Conservation (phyloP, 2,888 invertebrate genomes). For the Apamea sordens region DNA sequence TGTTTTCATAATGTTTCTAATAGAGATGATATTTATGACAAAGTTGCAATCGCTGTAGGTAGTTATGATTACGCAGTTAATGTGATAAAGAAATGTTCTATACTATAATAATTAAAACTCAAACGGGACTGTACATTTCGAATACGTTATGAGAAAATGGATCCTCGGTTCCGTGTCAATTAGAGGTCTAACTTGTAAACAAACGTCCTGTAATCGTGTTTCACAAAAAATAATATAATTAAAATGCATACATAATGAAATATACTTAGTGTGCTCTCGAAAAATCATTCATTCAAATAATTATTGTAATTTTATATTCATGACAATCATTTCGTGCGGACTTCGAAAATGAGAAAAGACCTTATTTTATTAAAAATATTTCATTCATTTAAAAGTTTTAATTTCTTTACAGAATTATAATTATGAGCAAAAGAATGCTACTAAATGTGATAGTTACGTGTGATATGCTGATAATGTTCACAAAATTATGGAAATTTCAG, state of each 20-base stretch:
- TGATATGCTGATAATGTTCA: slow-evolving; percentile 57
- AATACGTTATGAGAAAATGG: slow-evolving; percentile 54
- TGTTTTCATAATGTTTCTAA: slow-evolving; percentile 26
- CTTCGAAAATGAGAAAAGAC: slow-evolving; percentile 7
- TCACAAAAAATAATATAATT: background rate
- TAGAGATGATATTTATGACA: slow-evolving; percentile 40
- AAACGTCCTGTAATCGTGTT: slow-evolving; percentile 14
- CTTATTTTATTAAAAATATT: background rate
- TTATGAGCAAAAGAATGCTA: slow-evolving; percentile 7
- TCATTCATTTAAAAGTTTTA: background rate
- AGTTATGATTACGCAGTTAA: slow-evolving; percentile 71
- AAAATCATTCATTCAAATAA: slow-evolving; percentile 10
- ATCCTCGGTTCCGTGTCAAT: slow-evolving; percentile 24
- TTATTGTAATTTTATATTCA: slow-evolving; percentile 20
- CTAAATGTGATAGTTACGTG: slow-evolving; percentile 61
- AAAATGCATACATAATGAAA: background rate
- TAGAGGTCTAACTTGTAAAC: background rate
- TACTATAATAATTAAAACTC: slow-evolving; percentile 51
- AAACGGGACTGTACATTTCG: slow-evolving; percentile 52
- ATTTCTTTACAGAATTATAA: slow-evolving; percentile 1
- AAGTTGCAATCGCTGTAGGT: slow-evolving; percentile 64
- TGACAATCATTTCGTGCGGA: slow-evolving; percentile 32
- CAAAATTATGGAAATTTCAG: slow-evolving; percentile 42
- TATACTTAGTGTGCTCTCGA: slow-evolving; percentile 5
- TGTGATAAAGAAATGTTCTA: slow-evolving; percentile 73